Evolutionary conservation across 2,888 invertebrate species (phyloP).

Genomic region (Rutpela maculata): DNA sequence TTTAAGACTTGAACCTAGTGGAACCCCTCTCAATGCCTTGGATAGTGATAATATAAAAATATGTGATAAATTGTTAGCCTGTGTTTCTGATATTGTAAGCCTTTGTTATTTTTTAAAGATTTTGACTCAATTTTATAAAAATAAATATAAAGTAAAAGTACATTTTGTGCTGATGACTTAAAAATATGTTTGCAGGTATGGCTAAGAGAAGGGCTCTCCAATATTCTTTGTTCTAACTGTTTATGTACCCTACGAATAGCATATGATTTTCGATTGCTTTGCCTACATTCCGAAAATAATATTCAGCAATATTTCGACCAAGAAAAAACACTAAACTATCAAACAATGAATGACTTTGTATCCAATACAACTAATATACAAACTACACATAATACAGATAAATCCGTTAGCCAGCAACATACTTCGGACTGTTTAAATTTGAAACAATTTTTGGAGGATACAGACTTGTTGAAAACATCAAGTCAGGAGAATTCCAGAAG

Average conservation of each 20-base stretch:
- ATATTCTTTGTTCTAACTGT: conserved; percentile 68
- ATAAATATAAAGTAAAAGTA: no score
- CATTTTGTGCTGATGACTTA: neutral
- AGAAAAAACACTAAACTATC: conserved; percentile 19
- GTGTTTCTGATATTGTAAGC: conserved; percentile 70
- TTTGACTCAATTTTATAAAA: neutral
- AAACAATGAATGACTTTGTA: conserved; percentile 21
- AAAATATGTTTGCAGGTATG: conserved; percentile 63
- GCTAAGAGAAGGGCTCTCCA: conserved; percentile 67
- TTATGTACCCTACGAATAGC: conserved; percentile 68
- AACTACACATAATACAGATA: neutral
- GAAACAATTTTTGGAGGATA: conserved; percentile 70
- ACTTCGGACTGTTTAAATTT: conserved; percentile 69
- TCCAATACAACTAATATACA: conserved; percentile 12
- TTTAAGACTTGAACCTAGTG: conserved; percentile 67
- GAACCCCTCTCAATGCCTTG: conserved; percentile 66
- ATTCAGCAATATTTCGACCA: conserved; percentile 25
- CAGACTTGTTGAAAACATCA: conserved; percentile 58
- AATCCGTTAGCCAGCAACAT: conserved; percentile 56
- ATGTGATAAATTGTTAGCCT: conserved; percentile 68
- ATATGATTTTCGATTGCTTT: conserved; percentile 68
- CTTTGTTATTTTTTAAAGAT: neutral
- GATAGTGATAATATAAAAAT: conserved; percentile 70
- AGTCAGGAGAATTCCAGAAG: conserved; percentile 54
- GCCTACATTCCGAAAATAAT: conserved; percentile 66